Percentiles rank a stretch among this genome's conserved stretches.
phyloP scores from a whole-genome alignment of 2,797 vertebrate species.

The Anolis apletophallus region DNA sequence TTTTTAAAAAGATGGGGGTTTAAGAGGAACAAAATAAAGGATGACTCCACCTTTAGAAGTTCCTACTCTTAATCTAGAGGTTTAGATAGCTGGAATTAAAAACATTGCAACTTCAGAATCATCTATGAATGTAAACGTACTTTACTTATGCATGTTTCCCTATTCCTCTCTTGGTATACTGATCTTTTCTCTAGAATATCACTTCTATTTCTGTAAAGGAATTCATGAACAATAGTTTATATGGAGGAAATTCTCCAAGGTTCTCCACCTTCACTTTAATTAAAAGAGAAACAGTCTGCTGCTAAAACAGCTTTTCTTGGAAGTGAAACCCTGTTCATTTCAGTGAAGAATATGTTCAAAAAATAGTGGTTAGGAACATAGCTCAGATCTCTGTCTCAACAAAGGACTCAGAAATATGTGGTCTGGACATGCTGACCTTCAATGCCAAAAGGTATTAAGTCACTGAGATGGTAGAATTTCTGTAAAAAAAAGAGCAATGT shows the following conservation, averaged over 20 bases:
- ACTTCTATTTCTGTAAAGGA: not conserved
- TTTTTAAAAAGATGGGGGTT: too few species aligned
- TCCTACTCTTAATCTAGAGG: not conserved
- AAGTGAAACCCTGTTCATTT: not conserved
- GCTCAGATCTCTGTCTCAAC: not conserved
- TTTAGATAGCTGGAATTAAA: not conserved
- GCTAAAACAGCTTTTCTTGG: not conserved
- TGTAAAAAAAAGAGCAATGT: too few species aligned
- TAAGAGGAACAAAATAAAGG: too few species aligned
- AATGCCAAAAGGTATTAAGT: not conserved
- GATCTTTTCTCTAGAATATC: not conserved
- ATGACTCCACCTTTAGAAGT: too few species aligned
- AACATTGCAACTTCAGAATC: not conserved
- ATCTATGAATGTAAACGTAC: not conserved
- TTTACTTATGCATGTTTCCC: not conserved
- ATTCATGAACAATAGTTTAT: not conserved
- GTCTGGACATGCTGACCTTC: not conserved
- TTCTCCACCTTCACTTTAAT: not conserved
- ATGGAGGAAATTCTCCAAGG: not conserved
- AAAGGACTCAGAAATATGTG: not conserved
- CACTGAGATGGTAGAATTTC: not conserved
- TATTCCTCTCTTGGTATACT: not conserved
- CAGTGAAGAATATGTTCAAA: not conserved
- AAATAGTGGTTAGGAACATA: not conserved
- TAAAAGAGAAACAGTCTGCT: slow-evolving; percentile 5